Evolutionary conservation across 2,888 invertebrate genomes (phyloP), one percentile per base, ranked within the genome.

Genomic region (Athalia cordata): DNA sequence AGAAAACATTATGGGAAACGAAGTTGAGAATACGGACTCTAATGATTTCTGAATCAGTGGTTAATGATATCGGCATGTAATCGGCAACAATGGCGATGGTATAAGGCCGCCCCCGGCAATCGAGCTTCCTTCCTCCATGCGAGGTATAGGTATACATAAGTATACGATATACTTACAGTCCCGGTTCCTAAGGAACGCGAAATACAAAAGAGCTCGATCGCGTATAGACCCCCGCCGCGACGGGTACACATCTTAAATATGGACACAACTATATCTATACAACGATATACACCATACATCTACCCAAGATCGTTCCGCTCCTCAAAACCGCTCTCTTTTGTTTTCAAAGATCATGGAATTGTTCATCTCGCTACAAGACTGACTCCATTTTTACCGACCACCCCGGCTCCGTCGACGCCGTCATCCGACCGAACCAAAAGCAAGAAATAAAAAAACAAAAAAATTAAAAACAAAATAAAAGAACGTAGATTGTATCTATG

Each of bases 1-100:
- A 43, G 52, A 55, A 68, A 52, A 68, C 47, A 43, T 55, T 55
- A n/a, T n/a, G 68, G 43, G 55, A 68, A 6, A 55, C 52, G 52
- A 52, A 52, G 29, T 43, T 29, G 29, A 9, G 64, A 64, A 64
- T 9, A 55, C 29, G 52, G 72, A 74, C 29, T 29, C 80, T 80
- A 80, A 83, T 80, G 80, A 82, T 81, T 81, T 81, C 80, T 81
- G 81, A 81, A 81, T 83, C 81, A 64, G 75, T 75, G 82, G 80
- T 78, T 84, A 83, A 84, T 84, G 83, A 84, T 81, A 82, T 83
- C 82, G 81, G 82, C 82, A 81, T 83, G 81, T 84, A 84, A 84
- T 84, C 81, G 81, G 81, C 81, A 82, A 76, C 77, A 76, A 68
- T 67, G 67, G 59, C 61, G 50, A 52, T 72, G n/a, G 57, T 13